These are phyloP conservation scores for Oeneis ivallda DNA, from an alignment of 2,888 invertebrate genomes.

Conservation along the genomic window DNA sequence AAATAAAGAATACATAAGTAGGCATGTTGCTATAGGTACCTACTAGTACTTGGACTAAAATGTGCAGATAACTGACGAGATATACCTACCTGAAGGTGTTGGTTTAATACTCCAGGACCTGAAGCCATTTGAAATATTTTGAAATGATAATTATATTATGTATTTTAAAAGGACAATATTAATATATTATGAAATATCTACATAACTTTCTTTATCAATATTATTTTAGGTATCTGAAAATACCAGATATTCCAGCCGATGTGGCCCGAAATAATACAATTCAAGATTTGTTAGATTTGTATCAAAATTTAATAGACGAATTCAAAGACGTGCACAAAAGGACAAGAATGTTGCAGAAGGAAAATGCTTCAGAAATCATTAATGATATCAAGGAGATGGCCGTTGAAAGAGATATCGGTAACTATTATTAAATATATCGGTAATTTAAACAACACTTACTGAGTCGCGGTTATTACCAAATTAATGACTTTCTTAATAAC, in stretches of 20 bases:
- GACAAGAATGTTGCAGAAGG: constrained; percentile 83
- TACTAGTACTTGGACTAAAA: too few species aligned
- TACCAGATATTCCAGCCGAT: constrained; percentile 87
- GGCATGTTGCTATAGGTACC: too few species aligned
- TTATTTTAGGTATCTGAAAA: constrained; percentile 68
- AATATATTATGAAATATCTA: not conserved
- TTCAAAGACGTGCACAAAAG: constrained; percentile 91
- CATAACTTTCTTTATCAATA: not conserved
- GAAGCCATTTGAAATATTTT: not conserved
- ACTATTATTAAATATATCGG: constrained; percentile 42
- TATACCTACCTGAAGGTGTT: too few species aligned
- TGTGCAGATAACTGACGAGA: too few species aligned
- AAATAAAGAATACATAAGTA: too few species aligned
- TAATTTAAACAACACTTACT: too few species aligned
- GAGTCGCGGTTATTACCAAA: too few species aligned
- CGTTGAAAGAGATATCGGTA: constrained; percentile 90
- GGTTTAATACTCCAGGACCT: too few species aligned
- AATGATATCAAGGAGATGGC: constrained; percentile 93
- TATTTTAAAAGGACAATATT: not conserved
- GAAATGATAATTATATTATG: not conserved
- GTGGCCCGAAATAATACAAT: constrained; percentile 88
- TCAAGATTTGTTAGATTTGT: constrained; percentile 85
- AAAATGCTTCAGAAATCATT: constrained; percentile 89
- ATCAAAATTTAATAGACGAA: constrained; percentile 88
- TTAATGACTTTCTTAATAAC: too few species aligned